Percentiles rank a stretch among this genome's conserved stretches.
Conservation (phyloP, 23 tunicate species). For the Oikopleura dioica region DNA sequence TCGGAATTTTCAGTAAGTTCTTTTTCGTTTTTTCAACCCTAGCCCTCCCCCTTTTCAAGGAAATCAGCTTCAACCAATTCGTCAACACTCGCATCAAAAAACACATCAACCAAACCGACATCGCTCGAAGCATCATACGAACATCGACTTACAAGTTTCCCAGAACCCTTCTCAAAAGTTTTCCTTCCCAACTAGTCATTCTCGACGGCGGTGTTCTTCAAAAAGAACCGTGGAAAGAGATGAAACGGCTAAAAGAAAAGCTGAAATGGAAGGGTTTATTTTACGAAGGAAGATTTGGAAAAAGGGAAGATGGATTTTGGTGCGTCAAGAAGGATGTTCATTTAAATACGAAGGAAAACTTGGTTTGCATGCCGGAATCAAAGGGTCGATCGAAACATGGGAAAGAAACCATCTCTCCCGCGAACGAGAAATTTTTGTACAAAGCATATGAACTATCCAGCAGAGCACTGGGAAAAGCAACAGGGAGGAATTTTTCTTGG, state of each 20-base stretch:
- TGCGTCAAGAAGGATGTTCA: neutral
- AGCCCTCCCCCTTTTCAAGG: neutral
- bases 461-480: too few species aligned
- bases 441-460: neutral
- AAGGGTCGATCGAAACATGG: neutral
- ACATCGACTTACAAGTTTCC: neutral
- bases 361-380: constrained; percentile 2
- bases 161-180: neutral
- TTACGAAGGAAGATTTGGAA: neutral
- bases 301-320: neutral
- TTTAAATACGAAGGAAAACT: neutral
- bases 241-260: neutral
- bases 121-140: too few species aligned
- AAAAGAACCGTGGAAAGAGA: neutral
- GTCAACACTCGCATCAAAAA: neutral
- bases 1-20: too few species aligned
- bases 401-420: neutral
- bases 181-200: neutral
- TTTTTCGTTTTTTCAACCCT: neutral
- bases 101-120: neutral
- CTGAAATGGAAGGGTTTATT: neutral
- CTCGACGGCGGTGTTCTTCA: neutral
- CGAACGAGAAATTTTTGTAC: neutral
- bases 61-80: neutral
- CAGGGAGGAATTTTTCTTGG: too few species aligned